A percentile compares a stretch with the other conserved stretches of the same genome.
Conservation (phyloP, 2,888 invertebrate species). For the Gastracanthus pulcherrimus region DNA sequence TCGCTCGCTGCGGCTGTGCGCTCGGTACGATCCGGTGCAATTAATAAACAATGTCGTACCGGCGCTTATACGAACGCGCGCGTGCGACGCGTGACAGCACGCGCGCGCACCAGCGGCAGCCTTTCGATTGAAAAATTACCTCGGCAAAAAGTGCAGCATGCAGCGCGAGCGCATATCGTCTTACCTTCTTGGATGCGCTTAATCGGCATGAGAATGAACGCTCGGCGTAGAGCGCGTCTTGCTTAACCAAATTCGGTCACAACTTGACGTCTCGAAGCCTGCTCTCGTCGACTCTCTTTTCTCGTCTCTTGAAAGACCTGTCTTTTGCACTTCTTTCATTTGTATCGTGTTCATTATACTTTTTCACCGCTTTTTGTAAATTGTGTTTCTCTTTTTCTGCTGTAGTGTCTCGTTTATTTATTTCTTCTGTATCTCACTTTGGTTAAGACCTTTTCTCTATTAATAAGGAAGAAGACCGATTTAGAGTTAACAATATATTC, state of each 20-base stretch:
- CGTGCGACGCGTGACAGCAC: slow-evolving; percentile 23
- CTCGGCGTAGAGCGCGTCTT: slow-evolving; percentile 2
- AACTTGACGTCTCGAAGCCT: slow-evolving; percentile 28
- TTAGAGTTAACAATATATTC: too few relatives aligned
- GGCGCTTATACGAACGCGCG: slow-evolving; percentile 11
- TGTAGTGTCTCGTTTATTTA: neutral
- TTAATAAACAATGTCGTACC: slow-evolving; percentile 48
- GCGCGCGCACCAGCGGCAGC: neutral
- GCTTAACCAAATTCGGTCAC: slow-evolving; percentile 52
- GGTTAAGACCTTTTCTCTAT: too few relatives aligned
- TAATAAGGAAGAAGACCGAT: too few relatives aligned
- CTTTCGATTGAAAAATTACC: slow-evolving; percentile 44
- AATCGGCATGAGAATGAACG: too few relatives aligned
- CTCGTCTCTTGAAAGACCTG: neutral
- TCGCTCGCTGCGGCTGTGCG: neutral
- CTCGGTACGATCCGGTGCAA: slow-evolving; percentile 3
- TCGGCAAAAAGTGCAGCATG: slow-evolving; percentile 40
- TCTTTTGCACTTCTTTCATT: neutral
- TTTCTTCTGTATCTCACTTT: neutral
- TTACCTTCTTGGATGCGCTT: slow-evolving; percentile 46
- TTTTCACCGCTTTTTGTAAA: neutral
- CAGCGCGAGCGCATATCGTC: neutral
- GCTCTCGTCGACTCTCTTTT: slow-evolving; percentile 11
- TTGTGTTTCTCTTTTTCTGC: neutral
- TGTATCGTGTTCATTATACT: too few relatives aligned